Evolutionary conservation across 2,113 vertebrate genomes (phyloP).

Genomic region (Mirounga angustirostris): DNA sequence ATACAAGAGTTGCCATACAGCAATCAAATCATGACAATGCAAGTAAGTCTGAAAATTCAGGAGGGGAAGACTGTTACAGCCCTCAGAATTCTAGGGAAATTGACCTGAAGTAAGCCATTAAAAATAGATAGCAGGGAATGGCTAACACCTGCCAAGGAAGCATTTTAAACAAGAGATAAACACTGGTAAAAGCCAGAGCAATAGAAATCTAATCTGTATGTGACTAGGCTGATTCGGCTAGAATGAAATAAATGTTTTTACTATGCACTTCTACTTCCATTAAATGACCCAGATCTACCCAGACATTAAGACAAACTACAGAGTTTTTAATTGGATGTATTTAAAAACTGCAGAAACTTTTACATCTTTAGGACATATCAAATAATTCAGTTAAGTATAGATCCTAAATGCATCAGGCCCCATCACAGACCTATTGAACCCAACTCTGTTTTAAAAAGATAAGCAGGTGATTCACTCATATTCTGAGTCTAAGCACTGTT

Average conservation of each 20-base stretch:
- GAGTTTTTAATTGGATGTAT: background rate
- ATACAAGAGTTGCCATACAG: background rate
- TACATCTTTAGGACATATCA: background rate
- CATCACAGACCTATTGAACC: background rate
- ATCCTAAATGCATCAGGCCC: background rate
- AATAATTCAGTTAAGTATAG: constrained; percentile 19
- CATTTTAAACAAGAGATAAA: background rate
- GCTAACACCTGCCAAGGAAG: background rate
- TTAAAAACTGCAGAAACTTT: background rate
- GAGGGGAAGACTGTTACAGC: background rate
- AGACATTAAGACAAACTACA: background rate
- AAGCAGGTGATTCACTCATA: background rate
- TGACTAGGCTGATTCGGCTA: background rate
- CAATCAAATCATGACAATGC: background rate
- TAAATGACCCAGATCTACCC: background rate
- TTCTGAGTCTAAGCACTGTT: background rate
- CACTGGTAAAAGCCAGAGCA: background rate
- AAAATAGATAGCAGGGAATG: background rate
- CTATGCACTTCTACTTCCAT: background rate
- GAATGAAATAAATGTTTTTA: background rate
- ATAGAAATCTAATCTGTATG: background rate
- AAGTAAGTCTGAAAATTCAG: background rate
- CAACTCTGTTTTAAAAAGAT: background rate
- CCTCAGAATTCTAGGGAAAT: background rate
- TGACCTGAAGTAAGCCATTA: background rate